A percentile compares a stretch with the other conserved stretches of the same genome.
Evolutionary conservation across 1,140 invertebrate species (phyloP).

Genomic region (Polyergus mexicanus): DNA sequence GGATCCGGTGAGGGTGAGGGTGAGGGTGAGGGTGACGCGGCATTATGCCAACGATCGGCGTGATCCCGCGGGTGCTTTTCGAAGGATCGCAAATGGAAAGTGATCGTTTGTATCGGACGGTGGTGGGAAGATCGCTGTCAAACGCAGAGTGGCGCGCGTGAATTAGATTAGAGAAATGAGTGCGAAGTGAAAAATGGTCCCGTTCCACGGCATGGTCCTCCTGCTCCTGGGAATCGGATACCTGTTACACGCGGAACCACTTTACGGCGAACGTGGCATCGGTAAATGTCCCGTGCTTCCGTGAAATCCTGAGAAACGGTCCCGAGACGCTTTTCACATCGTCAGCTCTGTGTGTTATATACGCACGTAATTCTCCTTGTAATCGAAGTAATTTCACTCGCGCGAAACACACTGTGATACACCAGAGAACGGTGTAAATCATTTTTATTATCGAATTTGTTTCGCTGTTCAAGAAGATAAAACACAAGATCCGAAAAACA

Average conservation of each 20-base stretch:
- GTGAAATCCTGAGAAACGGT: not conserved
- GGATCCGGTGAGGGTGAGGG: not conserved
- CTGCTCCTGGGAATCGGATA: slow-evolving; percentile 80
- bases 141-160: slow-evolving; percentile 44
- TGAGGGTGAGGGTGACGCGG: not conserved
- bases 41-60: slow-evolving; percentile 50
- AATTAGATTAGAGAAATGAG: slow-evolving; percentile 76
- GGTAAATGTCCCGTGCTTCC: slow-evolving; percentile 60
- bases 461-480: not conserved
- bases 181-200: slow-evolving; percentile 80
- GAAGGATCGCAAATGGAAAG: slow-evolving; percentile 17
- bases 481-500: not conserved
- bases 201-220: slow-evolving; percentile 79
- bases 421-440: slow-evolving; percentile 25
- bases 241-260: slow-evolving; percentile 79
- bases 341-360: not conserved
- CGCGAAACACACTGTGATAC: not conserved
- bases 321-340: not conserved
- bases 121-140: slow-evolving; percentile 24
- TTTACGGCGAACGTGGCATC: slow-evolving; percentile 61
- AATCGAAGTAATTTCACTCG: slow-evolving; percentile 38
- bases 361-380: slow-evolving; percentile 30
- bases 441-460: slow-evolving; percentile 49
- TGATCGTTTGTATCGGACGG: slow-evolving; percentile 44
- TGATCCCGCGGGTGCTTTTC: slow-evolving; percentile 37